Evolutionary conservation across 2,888 invertebrate species (phyloP).

Genomic region (Monoplex corrugatus): DNA sequence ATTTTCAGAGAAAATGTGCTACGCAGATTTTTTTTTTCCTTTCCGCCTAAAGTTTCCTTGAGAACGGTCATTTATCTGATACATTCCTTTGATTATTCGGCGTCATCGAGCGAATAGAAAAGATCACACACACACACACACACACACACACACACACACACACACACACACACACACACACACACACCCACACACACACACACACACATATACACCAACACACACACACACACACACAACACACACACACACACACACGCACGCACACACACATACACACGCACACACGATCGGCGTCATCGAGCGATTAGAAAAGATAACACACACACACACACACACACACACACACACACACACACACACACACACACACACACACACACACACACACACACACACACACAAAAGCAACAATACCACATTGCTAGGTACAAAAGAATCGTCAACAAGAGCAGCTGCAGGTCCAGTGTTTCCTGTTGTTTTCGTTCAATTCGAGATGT

Average conservation of each 20-base stretch:
- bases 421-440: too few species aligned
- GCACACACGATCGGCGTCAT: background rate
- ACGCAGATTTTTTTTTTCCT: background rate
- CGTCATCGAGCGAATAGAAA: background rate
- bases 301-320: background rate
- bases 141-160: background rate
- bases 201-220: background rate
- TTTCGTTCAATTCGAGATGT: too few species aligned
- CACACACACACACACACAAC: background rate
- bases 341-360: background rate
- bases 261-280: background rate
- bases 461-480: too few species aligned
- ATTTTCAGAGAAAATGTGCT: background rate
- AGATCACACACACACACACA: too few species aligned
- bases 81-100: too few species aligned
- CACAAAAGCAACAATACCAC: background rate
- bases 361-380: background rate
- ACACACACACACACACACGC: background rate
- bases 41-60: background rate
- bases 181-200: background rate
- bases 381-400: constrained; percentile 4
- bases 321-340: background rate
- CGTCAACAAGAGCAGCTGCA: too few species aligned
- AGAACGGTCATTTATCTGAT: background rate
- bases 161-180: background rate